Evolutionary conservation across 2,797 vertebrate species (phyloP).

Genomic region (Heterohyrax brucei): DNA sequence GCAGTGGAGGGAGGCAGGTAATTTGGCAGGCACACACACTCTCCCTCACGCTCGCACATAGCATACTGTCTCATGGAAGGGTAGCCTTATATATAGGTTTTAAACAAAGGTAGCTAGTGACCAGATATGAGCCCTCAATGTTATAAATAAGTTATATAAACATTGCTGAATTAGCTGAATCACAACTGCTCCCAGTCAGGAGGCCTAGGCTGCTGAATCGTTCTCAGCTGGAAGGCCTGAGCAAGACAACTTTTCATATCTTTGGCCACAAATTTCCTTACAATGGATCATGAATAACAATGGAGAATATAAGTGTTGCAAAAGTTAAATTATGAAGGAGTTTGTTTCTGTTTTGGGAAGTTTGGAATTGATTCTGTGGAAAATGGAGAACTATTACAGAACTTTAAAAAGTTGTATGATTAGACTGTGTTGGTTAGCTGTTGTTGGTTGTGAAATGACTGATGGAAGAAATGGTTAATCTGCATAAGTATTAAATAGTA

Average conservation of each 20-base stretch:
- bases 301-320: neutral
- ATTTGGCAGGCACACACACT: too few relatives aligned
- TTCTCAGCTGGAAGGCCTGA: too few relatives aligned
- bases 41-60: too few relatives aligned
- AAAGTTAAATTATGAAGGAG: neutral
- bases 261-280: neutral
- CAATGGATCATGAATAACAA: neutral
- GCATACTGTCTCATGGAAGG: too few relatives aligned
- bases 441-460: neutral
- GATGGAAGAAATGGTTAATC: neutral
- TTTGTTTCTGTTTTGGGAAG: neutral
- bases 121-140: too few relatives aligned
- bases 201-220: too few relatives aligned
- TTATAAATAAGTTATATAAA: too few relatives aligned
- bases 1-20: too few relatives aligned
- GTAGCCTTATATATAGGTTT: too few relatives aligned
- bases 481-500: neutral
- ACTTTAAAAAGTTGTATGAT: constrained; percentile 28
- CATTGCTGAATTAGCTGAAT: too few relatives aligned
- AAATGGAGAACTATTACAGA: neutral
- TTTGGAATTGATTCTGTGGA: constrained; percentile 4
- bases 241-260: neutral
- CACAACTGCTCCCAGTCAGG: too few relatives aligned
- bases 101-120: too few relatives aligned
- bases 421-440: neutral